These are phyloP conservation scores for Archivesica marissinica DNA, from an alignment of 1,140 invertebrate species.

Conservation along the genomic window DNA sequence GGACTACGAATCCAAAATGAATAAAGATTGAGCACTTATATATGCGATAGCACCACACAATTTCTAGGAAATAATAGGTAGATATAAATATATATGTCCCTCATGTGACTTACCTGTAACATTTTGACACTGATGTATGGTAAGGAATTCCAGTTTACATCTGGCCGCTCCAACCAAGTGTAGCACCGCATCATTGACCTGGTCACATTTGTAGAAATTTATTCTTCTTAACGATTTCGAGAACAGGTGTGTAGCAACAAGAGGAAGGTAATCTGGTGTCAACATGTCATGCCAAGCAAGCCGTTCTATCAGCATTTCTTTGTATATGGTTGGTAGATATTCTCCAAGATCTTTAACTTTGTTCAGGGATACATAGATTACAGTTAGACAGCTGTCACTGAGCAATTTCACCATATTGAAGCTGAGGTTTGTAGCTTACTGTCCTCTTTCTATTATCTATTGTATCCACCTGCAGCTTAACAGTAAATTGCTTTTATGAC, in stretches of 20 bases:
- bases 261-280: constrained; percentile 66
- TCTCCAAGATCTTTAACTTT: constrained; percentile 64
- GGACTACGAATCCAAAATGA: too few relatives aligned
- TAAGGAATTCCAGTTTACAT: constrained; percentile 71
- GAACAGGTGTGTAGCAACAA: constrained; percentile 73
- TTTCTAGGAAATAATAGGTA: too few relatives aligned
- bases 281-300: constrained; percentile 74
- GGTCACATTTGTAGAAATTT: constrained; percentile 74
- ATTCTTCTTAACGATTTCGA: constrained; percentile 65
- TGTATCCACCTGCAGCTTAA: background rate
- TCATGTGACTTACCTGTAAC: constrained; percentile 74
- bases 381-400: constrained; percentile 72
- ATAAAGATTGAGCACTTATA: too few relatives aligned
- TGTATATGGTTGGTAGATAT: constrained; percentile 73
- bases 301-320: constrained; percentile 75
- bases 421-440: too few relatives aligned
- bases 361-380: constrained; percentile 69
- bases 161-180: constrained; percentile 55
- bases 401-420: constrained; percentile 71
- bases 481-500: background rate
- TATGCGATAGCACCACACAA: too few relatives aligned
- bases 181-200: constrained; percentile 73
- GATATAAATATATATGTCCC: too few relatives aligned
- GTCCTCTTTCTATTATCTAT: too few relatives aligned
- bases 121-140: constrained; percentile 66